Evolutionary conservation across 2,888 invertebrate species (phyloP), one percentile per base, ranked within the genome.

Genomic region (Polyommatus iphigenia): DNA sequence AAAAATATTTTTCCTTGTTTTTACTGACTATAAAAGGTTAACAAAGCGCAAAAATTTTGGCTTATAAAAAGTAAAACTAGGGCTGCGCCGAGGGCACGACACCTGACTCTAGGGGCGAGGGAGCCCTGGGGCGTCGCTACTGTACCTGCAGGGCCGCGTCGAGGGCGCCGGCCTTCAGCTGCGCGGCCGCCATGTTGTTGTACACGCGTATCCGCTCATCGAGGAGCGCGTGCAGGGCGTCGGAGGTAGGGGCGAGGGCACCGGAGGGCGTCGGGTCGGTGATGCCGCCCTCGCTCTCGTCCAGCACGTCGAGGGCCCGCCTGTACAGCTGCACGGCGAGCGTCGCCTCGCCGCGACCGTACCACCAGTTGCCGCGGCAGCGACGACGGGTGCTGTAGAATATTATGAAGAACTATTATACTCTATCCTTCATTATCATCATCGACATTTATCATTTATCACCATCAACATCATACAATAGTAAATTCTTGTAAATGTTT

Each of bases 171-270:
- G 97, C 96, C 94, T 98, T 98, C 82, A 99, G 95, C 91, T 99
- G 98, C 18, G 98, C 97, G 81, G 98, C 98, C 18, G 98, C 98
- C 95, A 99, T 95, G 88, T 99, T 99, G 87, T 99, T 99, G 85
- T 97, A 97, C 1, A 98, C 97, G 84, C 97, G 96, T 77, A 98
- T 92, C 81, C 98, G 93, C 85, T 98, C 97, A 78, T 98, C 97
- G 50, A 98, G 86, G 77, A 98, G 86, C 59, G 95, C 85, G 78
- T 86, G 84, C 6, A 94, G 82, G 0, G 86, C 87, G 0, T 88
- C 88, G 0, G 89, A 87, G 0, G 88, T 82, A 15, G 91, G 88
- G 6, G 87, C 80, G 18, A 94, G 81, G 3, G 92, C 94, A 0
- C 95, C 95, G 46, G 89, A 88, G 3, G 94, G 88, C 10, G 95